Base-by-base conservation (phyloP, 2,797 vertebrate genomes). In the Catharus ustulatus region DNA sequence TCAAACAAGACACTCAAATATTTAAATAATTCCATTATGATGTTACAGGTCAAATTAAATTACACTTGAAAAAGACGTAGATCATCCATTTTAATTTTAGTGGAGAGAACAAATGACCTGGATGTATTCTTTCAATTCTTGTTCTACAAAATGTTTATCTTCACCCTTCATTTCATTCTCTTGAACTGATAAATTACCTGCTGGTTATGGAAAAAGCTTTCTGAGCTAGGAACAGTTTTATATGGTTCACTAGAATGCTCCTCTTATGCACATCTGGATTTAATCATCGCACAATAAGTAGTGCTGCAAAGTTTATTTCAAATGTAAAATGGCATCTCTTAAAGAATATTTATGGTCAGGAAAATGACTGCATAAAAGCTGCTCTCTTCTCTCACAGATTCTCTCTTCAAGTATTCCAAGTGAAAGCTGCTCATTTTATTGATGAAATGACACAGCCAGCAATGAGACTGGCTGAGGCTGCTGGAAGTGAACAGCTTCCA, bases 91-190 rank as follows among this genome's bases (percentile, higher is more conserved):
- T 89, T 92, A 76, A 90, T 87, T 84, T 66, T 67, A 90, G 62
- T 42, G 52, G 62, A 94, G 67, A 84, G 81, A 62, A 88, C 90
- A 96, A 95, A 96, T 84, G 84, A 96, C 85, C 58, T 94, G 85
- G 77, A 93, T 85, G 54, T 80, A 92, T 84, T 97, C 91, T 96
- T 95, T 97, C 72, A 95, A 42, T 89, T 68, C 88, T 77, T 84
- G 84, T 67, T 91, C 84, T 87, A 95, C 69, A 84, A 95, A 96
- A 97, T 97, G 89, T 97, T 97, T 95, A 96, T 94, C 91, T 97
- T 96, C 82, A 95, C 61, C 80, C 84, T 95, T 95, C 89, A 95
- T 95, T 97, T 96, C 94, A 96, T 97, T 96, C 90, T 91, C 94
- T 97, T 93, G 96, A 96, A 89, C 27, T 95, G 81, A 95, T 81